Evolutionary conservation across 2,888 invertebrate genomes (phyloP), one percentile per base, ranked within the genome.

Genomic region (Hydraecia micacea): DNA sequence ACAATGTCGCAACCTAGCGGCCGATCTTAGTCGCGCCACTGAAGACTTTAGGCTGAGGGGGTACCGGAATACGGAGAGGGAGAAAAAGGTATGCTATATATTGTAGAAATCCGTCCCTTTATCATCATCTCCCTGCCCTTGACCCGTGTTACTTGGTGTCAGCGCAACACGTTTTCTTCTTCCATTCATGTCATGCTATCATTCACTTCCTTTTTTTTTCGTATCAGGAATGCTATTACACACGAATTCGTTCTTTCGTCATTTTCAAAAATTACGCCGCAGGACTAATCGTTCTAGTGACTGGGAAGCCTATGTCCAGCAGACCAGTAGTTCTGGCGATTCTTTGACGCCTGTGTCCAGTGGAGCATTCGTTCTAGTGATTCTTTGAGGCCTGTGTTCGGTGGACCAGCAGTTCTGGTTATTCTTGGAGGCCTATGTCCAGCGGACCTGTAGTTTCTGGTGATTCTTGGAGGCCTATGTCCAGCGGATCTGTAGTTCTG

Each of bases 1-100:
- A 68, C 97, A 97, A 88, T 98, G 98, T 86, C 97, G 97, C 80
- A 93, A 93, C 49, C 92, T 98, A 1, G 97, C 97, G 0, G 95
- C 97, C 0, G 97, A 97, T 83, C 94, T 98, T 15, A 97, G 97
- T 84, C 93, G 95, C n/a, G 97, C 97, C n/a, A 97, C 97, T 0
- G 97, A 97, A 67, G 97, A 97, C 92, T 96, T 97, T 76, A 87
- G 97, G 42, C 92, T 95, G 3, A 90, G 97, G 6, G 97, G 97
- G 9, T 95, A 96, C 75, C 93, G 97, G 85, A 97, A 97, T 84
- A 93, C 96, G 0, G 97, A 97, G 87, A 93, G 97, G 75, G 97
- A 97, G 92, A 95, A 94, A 28, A 97, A 97, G 94, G 97, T 85
- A 72, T 42, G 25, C 4, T 32, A 25, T 21, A 25, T 21, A 25